Evolutionary conservation across 92 coral and sea anemone species (phyloP).

Genomic region (Paragorgia papillata): DNA sequence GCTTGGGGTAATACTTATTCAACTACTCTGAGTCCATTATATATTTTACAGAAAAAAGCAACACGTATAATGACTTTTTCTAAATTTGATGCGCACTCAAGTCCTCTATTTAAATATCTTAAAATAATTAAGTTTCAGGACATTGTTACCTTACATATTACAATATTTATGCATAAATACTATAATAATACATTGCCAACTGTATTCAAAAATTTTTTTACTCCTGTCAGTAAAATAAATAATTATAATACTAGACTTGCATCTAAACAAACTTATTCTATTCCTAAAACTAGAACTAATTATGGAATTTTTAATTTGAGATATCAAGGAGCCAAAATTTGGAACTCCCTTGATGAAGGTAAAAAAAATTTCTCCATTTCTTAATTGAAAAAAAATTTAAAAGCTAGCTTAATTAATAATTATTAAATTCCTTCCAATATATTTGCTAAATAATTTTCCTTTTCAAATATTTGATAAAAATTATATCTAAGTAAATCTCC

Average conservation of each 20-base stretch:
- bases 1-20: constrained; percentile 5
- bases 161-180: too few relatives aligned
- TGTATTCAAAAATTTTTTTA: too few relatives aligned
- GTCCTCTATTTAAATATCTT: constrained; percentile 16
- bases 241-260: not conserved
- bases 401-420: too few relatives aligned
- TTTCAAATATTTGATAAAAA: too few relatives aligned
- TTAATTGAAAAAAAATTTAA: too few relatives aligned
- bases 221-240: too few relatives aligned
- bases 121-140: constrained; percentile 12
- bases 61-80: constrained; percentile 14
- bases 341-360: constrained; percentile 26
- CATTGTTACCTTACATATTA: not conserved
- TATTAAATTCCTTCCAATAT: too few relatives aligned
- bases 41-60: constrained; percentile 6
- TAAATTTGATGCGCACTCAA: constrained; percentile 15
- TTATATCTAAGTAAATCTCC: too few relatives aligned
- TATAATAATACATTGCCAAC: constrained; percentile 13
- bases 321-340: constrained; percentile 31
- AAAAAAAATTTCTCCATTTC: too few relatives aligned
- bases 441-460: too few relatives aligned
- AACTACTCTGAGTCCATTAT: constrained; percentile 10
- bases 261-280: not conserved
- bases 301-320: constrained; percentile 17
- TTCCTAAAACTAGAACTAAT: constrained; percentile 9